Evolutionary conservation across 2,113 vertebrate genomes (phyloP).

Genomic region (Syrrhaptes paradoxus): DNA sequence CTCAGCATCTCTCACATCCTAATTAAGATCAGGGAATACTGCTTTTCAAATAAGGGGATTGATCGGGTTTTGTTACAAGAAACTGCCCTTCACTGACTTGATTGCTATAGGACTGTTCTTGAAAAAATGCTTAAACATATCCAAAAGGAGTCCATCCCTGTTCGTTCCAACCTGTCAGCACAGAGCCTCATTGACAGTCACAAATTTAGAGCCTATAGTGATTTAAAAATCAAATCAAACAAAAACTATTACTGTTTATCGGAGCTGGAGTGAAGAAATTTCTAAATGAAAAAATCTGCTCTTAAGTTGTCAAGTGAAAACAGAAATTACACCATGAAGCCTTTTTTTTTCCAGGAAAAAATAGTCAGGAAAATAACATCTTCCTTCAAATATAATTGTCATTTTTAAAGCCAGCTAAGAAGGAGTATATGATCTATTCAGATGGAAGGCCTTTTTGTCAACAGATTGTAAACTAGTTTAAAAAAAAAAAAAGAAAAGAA

Average conservation of each 20-base stretch:
- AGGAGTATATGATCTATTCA: not conserved
- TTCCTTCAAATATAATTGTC: not conserved
- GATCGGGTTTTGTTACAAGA: not conserved
- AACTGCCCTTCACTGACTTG: not conserved
- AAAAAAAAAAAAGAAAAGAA: not conserved
- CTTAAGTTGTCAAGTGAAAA: not conserved
- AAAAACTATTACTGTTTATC: not conserved
- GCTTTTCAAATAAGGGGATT: not conserved
- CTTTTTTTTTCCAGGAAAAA: not conserved
- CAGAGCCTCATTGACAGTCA: not conserved
- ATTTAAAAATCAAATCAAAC: not conserved
- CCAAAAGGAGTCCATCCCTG: not conserved
- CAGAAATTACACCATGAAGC: not conserved
- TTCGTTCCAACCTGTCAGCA: not conserved
- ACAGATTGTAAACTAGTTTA: constrained; percentile 1
- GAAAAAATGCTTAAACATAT: not conserved
- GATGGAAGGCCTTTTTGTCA: not conserved
- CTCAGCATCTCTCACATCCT: not conserved
- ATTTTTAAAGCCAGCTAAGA: not conserved
- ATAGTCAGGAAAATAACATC: not conserved
- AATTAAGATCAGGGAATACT: not conserved
- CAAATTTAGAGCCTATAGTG: not conserved
- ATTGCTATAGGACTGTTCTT: not conserved
- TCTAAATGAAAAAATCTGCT: not conserved
- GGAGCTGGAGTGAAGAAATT: not conserved